phyloP scores from a whole-genome alignment of 1,140 invertebrate species.

The Delia radicum region DNA sequence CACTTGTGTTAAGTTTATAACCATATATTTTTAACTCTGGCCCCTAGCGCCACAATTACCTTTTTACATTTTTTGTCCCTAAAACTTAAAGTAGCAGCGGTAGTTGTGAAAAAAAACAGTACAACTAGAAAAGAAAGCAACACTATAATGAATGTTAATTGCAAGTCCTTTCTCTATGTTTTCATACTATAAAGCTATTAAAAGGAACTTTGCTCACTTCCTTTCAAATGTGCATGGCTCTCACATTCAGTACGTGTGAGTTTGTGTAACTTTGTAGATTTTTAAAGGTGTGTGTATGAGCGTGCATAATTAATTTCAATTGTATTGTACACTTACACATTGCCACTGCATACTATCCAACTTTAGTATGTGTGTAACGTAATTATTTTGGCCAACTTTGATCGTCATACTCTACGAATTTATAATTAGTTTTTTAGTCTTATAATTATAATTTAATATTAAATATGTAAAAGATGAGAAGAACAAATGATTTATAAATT shows the following conservation, averaged over 20 bases:
- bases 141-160: background rate
- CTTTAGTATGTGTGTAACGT: background rate
- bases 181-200: background rate
- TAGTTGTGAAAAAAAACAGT: background rate
- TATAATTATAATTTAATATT: background rate
- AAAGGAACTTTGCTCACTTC: background rate
- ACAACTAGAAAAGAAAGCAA: background rate
- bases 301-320: slow-evolving; percentile 5
- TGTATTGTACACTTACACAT: background rate
- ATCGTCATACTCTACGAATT: background rate
- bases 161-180: background rate
- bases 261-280: no score
- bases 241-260: no score
- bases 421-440: background rate
- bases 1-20: no score
- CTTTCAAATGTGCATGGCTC: no score
- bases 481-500: no score
- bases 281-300: background rate
- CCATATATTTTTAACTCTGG: no score
- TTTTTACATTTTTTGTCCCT: no score
- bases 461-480: background rate
- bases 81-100: background rate
- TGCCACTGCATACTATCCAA: no score
- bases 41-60: no score
- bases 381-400: background rate